These are phyloP conservation scores for Rhabdomys pumilio DNA, from an alignment of 2,797 vertebrate species.

Conservation along the genomic window DNA sequence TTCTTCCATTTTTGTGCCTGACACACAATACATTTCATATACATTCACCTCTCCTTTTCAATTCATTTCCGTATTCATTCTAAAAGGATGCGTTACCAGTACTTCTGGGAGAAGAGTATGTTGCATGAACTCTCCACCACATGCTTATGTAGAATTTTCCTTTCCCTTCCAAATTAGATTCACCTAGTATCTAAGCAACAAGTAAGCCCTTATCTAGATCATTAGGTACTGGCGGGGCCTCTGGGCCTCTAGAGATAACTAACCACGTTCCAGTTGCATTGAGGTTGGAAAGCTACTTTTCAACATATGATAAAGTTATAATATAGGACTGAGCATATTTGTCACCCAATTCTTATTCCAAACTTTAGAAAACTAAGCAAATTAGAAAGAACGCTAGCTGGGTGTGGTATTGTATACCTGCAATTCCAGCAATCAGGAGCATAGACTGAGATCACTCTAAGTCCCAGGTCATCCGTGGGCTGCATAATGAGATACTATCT, in stretches of 20 bases:
- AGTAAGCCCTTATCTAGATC: slow-evolving; percentile 46
- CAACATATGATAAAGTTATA: neutral
- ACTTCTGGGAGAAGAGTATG: slow-evolving; percentile 17
- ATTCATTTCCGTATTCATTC: neutral
- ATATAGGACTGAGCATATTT: neutral
- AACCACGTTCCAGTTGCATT: neutral
- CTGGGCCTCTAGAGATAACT: slow-evolving; percentile 36
- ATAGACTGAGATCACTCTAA: neutral
- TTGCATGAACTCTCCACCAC: slow-evolving; percentile 20
- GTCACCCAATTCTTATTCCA: neutral
- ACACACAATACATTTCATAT: neutral
- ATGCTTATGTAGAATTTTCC: slow-evolving; percentile 1
- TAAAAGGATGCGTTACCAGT: neutral
- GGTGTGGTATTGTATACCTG: neutral
- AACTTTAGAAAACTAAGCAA: neutral
- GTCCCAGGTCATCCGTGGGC: no score
- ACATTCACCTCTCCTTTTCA: neutral
- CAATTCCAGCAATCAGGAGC: neutral
- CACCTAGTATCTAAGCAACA: slow-evolving; percentile 70
- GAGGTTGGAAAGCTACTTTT: slow-evolving; percentile 5
- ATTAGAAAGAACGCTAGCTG: neutral
- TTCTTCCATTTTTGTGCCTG: neutral
- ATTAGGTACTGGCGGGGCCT: neutral
- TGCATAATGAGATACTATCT: neutral
- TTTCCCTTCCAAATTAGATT: slow-evolving; percentile 72